Conservation (phyloP, 2,113 vertebrate species). For the Carlito syrichta region DNA sequence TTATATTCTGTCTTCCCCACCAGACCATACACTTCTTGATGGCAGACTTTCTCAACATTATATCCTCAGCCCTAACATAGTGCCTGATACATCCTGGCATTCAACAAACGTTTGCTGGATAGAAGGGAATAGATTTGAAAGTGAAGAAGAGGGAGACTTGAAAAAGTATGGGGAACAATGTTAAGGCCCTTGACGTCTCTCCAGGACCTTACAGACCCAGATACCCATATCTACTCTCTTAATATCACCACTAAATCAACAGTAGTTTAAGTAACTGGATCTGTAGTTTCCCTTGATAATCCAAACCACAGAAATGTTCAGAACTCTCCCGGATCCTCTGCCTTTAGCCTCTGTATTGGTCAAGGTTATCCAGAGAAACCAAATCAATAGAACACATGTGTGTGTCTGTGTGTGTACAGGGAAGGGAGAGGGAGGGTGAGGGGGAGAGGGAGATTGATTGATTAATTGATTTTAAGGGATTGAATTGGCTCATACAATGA, state of each 20-base stretch:
- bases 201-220: not conserved
- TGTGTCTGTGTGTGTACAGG: no score
- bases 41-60: not conserved
- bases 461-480: no score
- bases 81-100: not conserved
- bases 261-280: not conserved
- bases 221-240: not conserved
- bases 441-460: not conserved
- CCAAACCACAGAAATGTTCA: not conserved
- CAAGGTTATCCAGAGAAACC: not conserved
- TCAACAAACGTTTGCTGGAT: not conserved
- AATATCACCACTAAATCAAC: not conserved
- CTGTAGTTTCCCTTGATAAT: not conserved
- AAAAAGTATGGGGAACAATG: not conserved
- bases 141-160: not conserved
- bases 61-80: not conserved
- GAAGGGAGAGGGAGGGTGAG: not conserved
- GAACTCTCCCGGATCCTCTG: not conserved
- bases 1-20: not conserved
- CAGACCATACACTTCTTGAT: not conserved
- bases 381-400: not conserved
- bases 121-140: not conserved
- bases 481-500: not conserved
- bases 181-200: not conserved
- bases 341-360: not conserved